phyloP scores from a whole-genome alignment of 2,113 vertebrate species.

The Crotalus viridis region DNA sequence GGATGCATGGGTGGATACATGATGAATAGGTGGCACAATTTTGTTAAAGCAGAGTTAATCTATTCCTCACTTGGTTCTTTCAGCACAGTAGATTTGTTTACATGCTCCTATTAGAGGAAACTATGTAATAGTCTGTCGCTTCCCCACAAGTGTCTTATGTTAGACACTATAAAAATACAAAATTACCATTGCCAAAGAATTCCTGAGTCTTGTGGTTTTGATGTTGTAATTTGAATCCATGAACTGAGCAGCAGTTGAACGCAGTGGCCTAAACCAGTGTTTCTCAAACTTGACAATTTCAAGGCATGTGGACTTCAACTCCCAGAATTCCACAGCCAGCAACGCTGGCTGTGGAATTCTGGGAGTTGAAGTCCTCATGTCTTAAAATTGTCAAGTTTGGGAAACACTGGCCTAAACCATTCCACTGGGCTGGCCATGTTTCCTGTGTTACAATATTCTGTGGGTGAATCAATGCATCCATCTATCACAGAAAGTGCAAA shows the following conservation, averaged over 20 bases:
- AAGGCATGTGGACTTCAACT: too few species aligned
- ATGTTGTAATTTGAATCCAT: neutral
- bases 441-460: neutral
- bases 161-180: neutral
- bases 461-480: slow-evolving; percentile 16
- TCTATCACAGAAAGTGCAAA: neutral
- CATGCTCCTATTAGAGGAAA: neutral
- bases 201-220: neutral
- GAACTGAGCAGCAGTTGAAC: neutral
- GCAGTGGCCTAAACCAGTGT: neutral
- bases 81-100: neutral
- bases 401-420: neutral
- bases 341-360: too few species aligned
- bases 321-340: too few species aligned
- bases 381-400: too few species aligned
- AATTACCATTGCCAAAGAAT: neutral
- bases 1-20: neutral
- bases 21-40: neutral
- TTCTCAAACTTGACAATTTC: too few species aligned
- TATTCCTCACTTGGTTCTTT: neutral
- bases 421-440: neutral
- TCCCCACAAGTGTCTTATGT: neutral
- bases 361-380: too few species aligned
- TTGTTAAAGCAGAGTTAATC: neutral
- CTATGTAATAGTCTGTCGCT: neutral